Evolutionary conservation across 2,888 invertebrate genomes (phyloP).

Genomic region (Ypsolopha sequella): DNA sequence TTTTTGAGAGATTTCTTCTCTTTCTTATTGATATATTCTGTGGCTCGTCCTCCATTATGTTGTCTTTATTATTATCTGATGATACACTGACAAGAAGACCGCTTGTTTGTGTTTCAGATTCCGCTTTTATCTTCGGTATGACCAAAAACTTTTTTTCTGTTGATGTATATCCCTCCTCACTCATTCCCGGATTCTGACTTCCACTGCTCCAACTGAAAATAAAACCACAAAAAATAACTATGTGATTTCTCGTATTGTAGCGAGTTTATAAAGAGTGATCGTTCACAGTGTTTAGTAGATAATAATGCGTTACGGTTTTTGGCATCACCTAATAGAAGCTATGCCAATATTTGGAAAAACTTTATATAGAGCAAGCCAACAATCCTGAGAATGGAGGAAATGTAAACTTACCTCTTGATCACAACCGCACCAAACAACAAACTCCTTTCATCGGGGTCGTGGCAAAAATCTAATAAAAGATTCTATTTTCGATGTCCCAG

Average conservation of each 20-base stretch:
- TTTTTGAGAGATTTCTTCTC: constrained; percentile 72
- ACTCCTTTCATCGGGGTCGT: constrained; percentile 44
- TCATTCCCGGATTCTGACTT: constrained; percentile 31
- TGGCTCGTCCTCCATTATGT: constrained; percentile 46
- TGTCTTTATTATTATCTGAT: constrained; percentile 25
- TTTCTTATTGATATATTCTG: constrained; percentile 70
- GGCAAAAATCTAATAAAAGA: constrained; percentile 55
- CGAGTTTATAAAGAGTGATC: not conserved
- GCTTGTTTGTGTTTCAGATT: constrained; percentile 44
- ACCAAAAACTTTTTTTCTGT: constrained; percentile 25
- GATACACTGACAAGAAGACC: constrained; percentile 32
- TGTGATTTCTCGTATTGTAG: not conserved
- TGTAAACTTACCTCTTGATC: constrained; percentile 45
- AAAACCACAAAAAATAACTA: constrained; percentile 7
- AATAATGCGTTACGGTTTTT: constrained; percentile 22
- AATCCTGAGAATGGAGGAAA: constrained; percentile 19
- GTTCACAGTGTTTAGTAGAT: not conserved
- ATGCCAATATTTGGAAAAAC: constrained; percentile 49
- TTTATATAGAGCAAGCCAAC: constrained; percentile 31
- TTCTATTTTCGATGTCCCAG: constrained; percentile 51
- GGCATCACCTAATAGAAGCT: constrained; percentile 34
- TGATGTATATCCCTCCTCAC: constrained; percentile 29
- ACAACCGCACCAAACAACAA: constrained; percentile 27
- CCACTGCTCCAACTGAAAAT: constrained; percentile 30
- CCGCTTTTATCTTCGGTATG: constrained; percentile 41